phyloP scores from a whole-genome alignment of 2,113 vertebrate species.

The Aphelocoma coerulescens region DNA sequence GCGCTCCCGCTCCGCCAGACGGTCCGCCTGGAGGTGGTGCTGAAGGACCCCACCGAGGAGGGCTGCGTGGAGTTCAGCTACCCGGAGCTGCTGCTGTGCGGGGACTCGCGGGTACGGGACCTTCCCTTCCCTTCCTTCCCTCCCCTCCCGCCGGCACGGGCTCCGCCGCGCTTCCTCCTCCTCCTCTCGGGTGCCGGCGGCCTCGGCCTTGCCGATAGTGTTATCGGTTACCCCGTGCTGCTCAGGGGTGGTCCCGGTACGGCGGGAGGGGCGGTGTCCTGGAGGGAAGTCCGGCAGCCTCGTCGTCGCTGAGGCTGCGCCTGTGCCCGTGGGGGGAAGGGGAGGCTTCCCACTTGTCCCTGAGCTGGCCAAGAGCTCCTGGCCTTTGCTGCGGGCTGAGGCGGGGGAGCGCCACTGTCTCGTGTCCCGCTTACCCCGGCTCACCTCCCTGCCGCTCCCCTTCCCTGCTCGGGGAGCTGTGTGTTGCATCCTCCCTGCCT shows the following conservation, averaged over 20 bases:
- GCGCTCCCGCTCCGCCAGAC: slow-evolving; percentile 75
- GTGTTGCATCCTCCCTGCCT: background rate
- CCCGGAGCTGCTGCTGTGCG: slow-evolving; percentile 85
- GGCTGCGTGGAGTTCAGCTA: slow-evolving; percentile 94
- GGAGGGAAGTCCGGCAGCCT: background rate
- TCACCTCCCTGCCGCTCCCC: background rate
- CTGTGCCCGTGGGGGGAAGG: background rate
- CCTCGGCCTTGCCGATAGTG: background rate
- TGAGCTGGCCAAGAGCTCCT: background rate
- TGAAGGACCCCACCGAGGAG: slow-evolving; percentile 89
- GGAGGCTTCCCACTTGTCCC: background rate
- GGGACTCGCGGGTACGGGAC: slow-evolving; percentile 72
- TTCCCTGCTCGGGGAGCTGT: background rate
- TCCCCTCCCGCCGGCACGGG: background rate
- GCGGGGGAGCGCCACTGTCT: background rate
- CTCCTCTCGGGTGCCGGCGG: background rate
- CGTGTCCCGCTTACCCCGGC: background rate
- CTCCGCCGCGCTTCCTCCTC: background rate
- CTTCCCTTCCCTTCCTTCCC: background rate
- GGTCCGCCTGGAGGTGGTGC: slow-evolving; percentile 85
- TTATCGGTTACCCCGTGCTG: background rate
- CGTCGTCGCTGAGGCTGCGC: background rate
- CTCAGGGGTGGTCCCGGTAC: background rate
- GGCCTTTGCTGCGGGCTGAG: background rate
- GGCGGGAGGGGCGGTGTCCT: background rate